These are phyloP conservation scores for Aldabrachelys gigantea DNA, from an alignment of 2,113 vertebrate genomes.

Conservation along the genomic window DNA sequence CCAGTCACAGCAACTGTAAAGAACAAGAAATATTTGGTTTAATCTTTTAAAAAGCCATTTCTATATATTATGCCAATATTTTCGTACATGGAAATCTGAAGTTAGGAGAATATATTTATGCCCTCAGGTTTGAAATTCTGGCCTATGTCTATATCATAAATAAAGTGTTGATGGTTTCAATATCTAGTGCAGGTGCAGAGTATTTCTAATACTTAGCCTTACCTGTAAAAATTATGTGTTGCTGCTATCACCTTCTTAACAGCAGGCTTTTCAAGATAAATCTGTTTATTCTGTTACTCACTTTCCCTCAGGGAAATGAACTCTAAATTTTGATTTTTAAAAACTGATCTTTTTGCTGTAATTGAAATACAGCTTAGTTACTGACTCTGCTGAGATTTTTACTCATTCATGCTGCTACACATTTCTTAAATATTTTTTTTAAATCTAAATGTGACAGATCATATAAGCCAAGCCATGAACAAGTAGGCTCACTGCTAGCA, in stretches of 20 bases:
- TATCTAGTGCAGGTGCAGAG: neutral
- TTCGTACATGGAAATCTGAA: neutral
- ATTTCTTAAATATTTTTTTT: neutral
- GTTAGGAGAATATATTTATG: neutral
- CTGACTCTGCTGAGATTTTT: neutral
- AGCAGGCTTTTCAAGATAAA: neutral
- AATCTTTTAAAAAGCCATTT: neutral
- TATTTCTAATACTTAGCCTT: neutral
- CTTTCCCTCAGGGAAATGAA: neutral
- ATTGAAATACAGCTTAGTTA: neutral
- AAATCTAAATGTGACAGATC: neutral
- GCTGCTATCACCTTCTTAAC: neutral
- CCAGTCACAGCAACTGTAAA: conserved; percentile 92
- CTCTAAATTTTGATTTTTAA: neutral
- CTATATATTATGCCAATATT: neutral
- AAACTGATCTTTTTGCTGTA: neutral
- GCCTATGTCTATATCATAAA: neutral
- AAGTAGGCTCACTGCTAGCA: neutral
- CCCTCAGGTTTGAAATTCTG: neutral
- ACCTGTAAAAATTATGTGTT: neutral
- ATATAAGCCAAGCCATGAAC: neutral
- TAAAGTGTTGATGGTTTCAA: neutral
- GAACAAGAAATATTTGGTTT: conserved; percentile 17
- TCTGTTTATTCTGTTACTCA: neutral
- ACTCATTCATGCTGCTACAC: neutral